Evolutionary conservation across 1,140 invertebrate genomes (phyloP), one percentile per base, ranked within the genome.

Genomic region (Episyrphus balteatus): DNA sequence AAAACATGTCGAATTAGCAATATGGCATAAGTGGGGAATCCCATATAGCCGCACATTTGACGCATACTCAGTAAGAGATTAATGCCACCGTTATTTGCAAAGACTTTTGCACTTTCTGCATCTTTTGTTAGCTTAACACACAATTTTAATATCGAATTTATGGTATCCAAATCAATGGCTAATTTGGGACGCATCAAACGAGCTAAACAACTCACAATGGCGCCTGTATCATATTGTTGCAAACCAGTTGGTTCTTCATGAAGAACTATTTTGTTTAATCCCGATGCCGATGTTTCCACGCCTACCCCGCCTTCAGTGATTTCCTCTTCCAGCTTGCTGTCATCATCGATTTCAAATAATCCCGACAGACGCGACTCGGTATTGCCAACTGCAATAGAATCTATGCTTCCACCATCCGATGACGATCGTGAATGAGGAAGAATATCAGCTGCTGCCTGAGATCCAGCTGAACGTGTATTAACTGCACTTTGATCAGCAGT

Each of bases 1-100:
- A 93, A 68, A 3, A 88, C 79, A 52, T 94, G 89, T 36, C 90
- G 74, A 51, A 94, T 82, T 5, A 94, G 69, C 3, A 93, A 73
- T 0, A 88, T 89, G 2, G 84, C 82, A 32, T 92, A 69, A 36
- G 81, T 86, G 5, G 82, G 76, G 58, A 87, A 88, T 3, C 88
- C 88, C 47, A 79, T 78, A 56, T 92, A 92, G 14, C 75, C 75
- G 34, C 79, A 82, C 1, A 75, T 73, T 58, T 88, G 79, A 19
- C 77, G 84, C 61, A 91, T 75, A 26, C 79, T 74, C 1, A 92
- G 66, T 2, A 92, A 65, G 32, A 82, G 71, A 34, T 78, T 77
- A 1, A 89, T 77, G 3, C 88, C 89, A 12, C 85, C 85, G 18
- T 82, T 72, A 26, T 77, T 71, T 13, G 84, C 84, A 66, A 92